phyloP scores from a whole-genome alignment of 2,113 vertebrate species.

The Nycticebus coucang region DNA sequence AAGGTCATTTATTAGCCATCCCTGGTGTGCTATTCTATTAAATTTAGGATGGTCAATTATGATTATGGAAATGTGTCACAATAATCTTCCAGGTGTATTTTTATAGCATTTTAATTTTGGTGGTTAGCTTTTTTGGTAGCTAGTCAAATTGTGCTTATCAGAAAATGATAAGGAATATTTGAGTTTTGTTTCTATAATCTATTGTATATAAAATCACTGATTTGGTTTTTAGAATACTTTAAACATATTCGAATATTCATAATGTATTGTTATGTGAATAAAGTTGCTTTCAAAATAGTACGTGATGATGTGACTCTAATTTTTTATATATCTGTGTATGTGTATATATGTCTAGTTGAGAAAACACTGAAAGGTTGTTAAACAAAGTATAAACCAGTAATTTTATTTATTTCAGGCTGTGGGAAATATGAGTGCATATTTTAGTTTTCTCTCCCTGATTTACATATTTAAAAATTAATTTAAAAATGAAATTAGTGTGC shows the following conservation, averaged over 20 bases:
- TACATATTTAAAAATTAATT: constrained; percentile 10
- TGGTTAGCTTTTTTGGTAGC: background rate
- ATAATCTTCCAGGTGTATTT: constrained; percentile 33
- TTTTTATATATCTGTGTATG: background rate
- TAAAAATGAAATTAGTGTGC: constrained; percentile 23
- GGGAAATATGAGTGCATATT: background rate
- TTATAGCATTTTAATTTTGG: constrained; percentile 26
- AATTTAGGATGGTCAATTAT: constrained; percentile 39
- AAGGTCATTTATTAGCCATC: constrained; percentile 26
- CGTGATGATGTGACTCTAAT: background rate
- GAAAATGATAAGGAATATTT: constrained; percentile 35
- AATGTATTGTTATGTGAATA: background rate
- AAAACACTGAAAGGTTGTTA: background rate
- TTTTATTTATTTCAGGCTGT: constrained; percentile 34
- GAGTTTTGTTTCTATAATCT: constrained; percentile 43
- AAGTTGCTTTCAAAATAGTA: constrained; percentile 20
- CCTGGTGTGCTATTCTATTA: background rate
- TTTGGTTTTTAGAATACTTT: constrained; percentile 6
- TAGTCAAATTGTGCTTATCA: constrained; percentile 23
- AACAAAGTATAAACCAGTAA: background rate
- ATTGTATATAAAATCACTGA: background rate
- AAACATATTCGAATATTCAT: background rate
- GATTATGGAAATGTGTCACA: constrained; percentile 13
- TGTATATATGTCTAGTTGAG: background rate
- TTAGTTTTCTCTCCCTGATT: background rate